Evolutionary conservation across 2,888 invertebrate genomes (phyloP).

Genomic region (Drosophila melanosoma): DNA sequence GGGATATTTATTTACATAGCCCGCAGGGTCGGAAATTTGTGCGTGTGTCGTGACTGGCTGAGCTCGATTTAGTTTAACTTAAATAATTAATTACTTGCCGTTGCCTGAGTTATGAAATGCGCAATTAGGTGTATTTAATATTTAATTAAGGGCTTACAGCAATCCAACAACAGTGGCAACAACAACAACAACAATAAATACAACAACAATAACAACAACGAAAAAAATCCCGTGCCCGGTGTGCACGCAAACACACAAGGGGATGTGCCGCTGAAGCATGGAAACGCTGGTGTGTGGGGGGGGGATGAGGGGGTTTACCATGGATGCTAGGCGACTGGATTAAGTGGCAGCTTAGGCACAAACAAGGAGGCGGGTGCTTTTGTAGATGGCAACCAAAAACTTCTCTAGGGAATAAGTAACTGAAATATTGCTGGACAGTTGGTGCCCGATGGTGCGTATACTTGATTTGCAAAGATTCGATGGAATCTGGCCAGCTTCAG

Average conservation of each 20-base stretch:
- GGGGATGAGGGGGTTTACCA: not conserved
- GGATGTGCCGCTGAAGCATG: constrained; percentile 16
- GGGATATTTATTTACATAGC: constrained; percentile 42
- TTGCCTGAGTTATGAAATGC: constrained; percentile 81
- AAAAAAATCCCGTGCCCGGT: constrained; percentile 34
- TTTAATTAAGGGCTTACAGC: constrained; percentile 77
- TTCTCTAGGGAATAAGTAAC: constrained; percentile 47
- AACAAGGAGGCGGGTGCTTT: constrained; percentile 35
- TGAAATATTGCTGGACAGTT: constrained; percentile 58
- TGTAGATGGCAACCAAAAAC: constrained; percentile 20
- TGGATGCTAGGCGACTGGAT: constrained; percentile 67
- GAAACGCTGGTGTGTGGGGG: not conserved
- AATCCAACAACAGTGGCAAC: constrained; percentile 35
- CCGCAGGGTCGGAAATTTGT: constrained; percentile 39
- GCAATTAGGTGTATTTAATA: constrained; percentile 80
- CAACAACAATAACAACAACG: constrained; percentile 26
- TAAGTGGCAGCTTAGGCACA: constrained; percentile 72
- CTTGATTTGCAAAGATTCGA: constrained; percentile 59
- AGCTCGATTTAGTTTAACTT: constrained; percentile 80
- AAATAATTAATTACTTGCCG: constrained; percentile 78
- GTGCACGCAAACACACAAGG: constrained; percentile 51
- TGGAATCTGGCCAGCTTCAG: constrained; percentile 33
- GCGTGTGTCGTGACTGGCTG: constrained; percentile 53
- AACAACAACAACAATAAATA: constrained; percentile 23
- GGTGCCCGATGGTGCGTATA: constrained; percentile 64